These are phyloP conservation scores for Papilio machaon DNA, from an alignment of 1,140 invertebrate genomes.

Conservation along the genomic window DNA sequence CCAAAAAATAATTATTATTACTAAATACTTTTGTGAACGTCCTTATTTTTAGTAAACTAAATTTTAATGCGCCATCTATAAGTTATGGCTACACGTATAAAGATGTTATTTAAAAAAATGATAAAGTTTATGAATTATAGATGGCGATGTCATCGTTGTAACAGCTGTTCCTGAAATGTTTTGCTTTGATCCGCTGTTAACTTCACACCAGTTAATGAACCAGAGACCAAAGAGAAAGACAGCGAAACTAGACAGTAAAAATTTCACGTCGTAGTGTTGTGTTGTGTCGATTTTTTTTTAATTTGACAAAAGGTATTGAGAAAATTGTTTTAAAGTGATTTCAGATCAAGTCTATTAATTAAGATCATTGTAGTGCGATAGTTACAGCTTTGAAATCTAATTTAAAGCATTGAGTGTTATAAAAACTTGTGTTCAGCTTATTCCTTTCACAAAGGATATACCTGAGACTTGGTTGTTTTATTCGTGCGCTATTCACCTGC, in stretches of 20 bases:
- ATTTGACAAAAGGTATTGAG: constrained; percentile 55
- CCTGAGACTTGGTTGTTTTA: constrained; percentile 53
- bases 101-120: neutral
- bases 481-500: constrained; percentile 47
- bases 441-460: constrained; percentile 67
- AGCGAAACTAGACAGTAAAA: constrained; percentile 46
- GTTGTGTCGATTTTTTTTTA: constrained; percentile 54
- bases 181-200: constrained; percentile 59
- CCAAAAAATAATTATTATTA: neutral
- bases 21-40: neutral
- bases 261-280: constrained; percentile 61
- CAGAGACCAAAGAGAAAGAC: constrained; percentile 53
- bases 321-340: constrained; percentile 49
- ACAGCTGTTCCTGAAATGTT: constrained; percentile 63
- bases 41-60: neutral
- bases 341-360: constrained; percentile 10
- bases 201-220: constrained; percentile 54
- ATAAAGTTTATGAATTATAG: constrained; percentile 41
- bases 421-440: constrained; percentile 52
- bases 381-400: constrained; percentile 15
- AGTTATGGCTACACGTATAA: neutral
- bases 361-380: constrained; percentile 22
- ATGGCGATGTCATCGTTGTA: constrained; percentile 49
- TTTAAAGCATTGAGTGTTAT: constrained; percentile 37
- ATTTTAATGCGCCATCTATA: constrained; percentile 12